Base-by-base conservation (phyloP, 2,113 vertebrate genomes). In the Tapirus terrestris region DNA sequence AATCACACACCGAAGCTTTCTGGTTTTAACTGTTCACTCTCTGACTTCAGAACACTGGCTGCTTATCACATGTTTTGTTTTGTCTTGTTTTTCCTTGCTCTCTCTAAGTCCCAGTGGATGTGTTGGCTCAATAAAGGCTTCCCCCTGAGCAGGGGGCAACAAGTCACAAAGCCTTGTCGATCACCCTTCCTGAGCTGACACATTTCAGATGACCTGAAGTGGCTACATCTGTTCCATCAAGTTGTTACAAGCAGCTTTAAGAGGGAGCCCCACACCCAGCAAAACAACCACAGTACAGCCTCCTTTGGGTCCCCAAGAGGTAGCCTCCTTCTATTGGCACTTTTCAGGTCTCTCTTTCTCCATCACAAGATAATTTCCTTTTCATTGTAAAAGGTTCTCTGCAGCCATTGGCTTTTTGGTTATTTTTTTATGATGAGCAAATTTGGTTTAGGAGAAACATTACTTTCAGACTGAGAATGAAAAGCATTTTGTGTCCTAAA, bases 361-460 rank as follows among this genome's bases (percentile, higher is more conserved):
- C 43, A 14, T 27, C 61, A n/a, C n/a, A 65, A 84, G 27, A 43
- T 43, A 25, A 87, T 43, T 73, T 31, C 23, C 29, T 77, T 9
- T 31, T n/a, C 72, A 0, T 45, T 73, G 11, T 43, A 60, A 48
- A 93, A 70, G 61, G 21, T 7, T 93, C 8, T 91, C 18, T 73
- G 43, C 13, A n/a, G 36, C 31, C 25, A 93, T 91, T 86, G 63
- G 84, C 0, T n/a, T 79, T 81, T 29, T 29, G 21, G 16, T 31
- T 79, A 48, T 13, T 87, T 70, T 65, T 56, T 76, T 12, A 76
- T 60, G 16, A 81, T 81, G 27, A 94, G 51, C 6, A 80, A 94
- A 96, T 61, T 16, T 89, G 21, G n/a, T 65, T 96, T 90, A 56
- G 3, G 85, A 48, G 58, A 92, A 97, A 68, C 45, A 67, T 6